Conservation (phyloP, 2,797 vertebrate genomes). For the Lycodopsis pacificus region DNA sequence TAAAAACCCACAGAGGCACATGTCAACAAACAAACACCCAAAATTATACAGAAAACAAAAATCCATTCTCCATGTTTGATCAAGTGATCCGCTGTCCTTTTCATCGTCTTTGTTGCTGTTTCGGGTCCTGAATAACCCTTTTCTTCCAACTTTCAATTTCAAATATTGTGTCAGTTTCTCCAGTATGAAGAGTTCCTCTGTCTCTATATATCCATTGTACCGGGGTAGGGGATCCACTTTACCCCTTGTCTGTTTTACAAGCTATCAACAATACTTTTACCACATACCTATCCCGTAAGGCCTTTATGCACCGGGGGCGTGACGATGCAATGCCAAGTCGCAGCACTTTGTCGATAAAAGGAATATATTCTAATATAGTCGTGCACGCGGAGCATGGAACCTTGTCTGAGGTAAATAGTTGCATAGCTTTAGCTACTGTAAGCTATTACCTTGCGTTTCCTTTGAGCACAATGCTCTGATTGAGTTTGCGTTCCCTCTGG, state of each 20-base stretch:
- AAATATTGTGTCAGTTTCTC: neutral
- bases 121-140: neutral
- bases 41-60: neutral
- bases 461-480: too few species aligned
- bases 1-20: neutral
- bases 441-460: too few species aligned
- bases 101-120: neutral
- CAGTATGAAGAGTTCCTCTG: neutral
- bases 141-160: neutral
- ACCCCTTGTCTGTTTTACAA: too few species aligned
- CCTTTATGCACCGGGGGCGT: neutral
- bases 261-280: neutral
- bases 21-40: neutral
- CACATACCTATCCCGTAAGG: too few species aligned
- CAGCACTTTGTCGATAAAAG: too few species aligned
- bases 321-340: neutral
- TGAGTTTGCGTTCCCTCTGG: too few species aligned
- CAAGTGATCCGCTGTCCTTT: neutral
- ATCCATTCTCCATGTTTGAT: neutral
- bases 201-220: neutral
- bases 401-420: too few species aligned
- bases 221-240: too few species aligned
- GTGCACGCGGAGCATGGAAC: too few species aligned
- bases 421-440: too few species aligned
- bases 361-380: too few species aligned